A percentile compares a stretch with the other conserved stretches of the same genome.
Conservation (phyloP, 92 coral and sea anemone species). For the Epizoanthus rinbou region DNA sequence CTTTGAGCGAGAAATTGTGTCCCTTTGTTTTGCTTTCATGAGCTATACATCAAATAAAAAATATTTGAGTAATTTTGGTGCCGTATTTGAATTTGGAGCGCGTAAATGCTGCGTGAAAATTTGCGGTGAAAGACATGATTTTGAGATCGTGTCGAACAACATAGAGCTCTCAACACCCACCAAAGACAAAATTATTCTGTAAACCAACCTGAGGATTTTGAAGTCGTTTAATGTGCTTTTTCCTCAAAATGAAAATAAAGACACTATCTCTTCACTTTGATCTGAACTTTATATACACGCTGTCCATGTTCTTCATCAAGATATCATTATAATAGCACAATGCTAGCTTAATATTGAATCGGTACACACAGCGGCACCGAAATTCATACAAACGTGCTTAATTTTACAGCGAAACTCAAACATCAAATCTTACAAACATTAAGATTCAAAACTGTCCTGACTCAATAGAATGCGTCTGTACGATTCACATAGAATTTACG, state of each 20-base stretch:
- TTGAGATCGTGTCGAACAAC: constrained; percentile 48
- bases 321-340: constrained; percentile 72
- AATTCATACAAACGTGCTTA: constrained; percentile 80
- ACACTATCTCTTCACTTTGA: constrained; percentile 68
- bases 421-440: constrained; percentile 60
- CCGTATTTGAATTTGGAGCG: constrained; percentile 80
- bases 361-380: constrained; percentile 69
- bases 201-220: constrained; percentile 65
- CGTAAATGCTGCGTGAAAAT: constrained; percentile 62
- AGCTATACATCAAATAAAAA: constrained; percentile 88
- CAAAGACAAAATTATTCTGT: constrained; percentile 44
- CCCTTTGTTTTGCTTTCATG: constrained; percentile 86
- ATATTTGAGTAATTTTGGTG: constrained; percentile 79
- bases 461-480: constrained; percentile 37
- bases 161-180: constrained; percentile 44
- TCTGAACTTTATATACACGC: constrained; percentile 76
- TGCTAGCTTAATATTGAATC: constrained; percentile 62
- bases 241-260: constrained; percentile 93
- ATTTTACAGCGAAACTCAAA: constrained; percentile 75
- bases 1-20: constrained; percentile 73
- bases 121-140: constrained; percentile 53
- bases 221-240: constrained; percentile 91
- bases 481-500: constrained; percentile 10
- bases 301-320: constrained; percentile 58
- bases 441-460: constrained; percentile 56